Base-by-base conservation (phyloP, 2,797 vertebrate genomes). In the Nasua narica region DNA sequence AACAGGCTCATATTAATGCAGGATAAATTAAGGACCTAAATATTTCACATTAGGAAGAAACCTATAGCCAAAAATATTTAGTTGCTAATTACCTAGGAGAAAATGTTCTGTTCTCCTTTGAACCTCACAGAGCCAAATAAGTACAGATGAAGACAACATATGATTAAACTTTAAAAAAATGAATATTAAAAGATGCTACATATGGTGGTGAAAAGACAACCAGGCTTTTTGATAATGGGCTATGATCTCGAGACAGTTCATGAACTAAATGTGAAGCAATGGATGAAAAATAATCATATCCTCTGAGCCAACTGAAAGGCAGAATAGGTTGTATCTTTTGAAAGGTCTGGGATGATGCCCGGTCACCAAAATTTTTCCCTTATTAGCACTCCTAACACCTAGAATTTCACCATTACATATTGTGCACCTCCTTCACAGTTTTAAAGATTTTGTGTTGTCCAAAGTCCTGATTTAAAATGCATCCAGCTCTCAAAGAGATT, bases 381-480 rank as follows among this genome's bases (percentile, higher is more conserved):
- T 87, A 50, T 32, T 74, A 40, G 19, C 58, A 37, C 52, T 95
- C 40, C 67, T 95, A 65, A 74, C 86, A 37, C n/a, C 43, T 85
- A 82, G 25, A 90, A 76, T 93, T 76, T n/a, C 79, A 90, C 56
- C 40, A 40, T 72, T 93, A 23, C 0, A 43, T 79, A 65, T 48
- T 90, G 56, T 56, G 92, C 7, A 81, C 16, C 35, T 95, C 19
- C 35, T 91, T 67, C 86, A 77, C 72, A 87, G 43, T 27, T 65
- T 78, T 85, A 77, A 95, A 82, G 76, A 77, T 70, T 82, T 78
- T 37, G 11, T 93, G 74, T 85, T 74, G 92, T 60, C n/a, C 52
- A 48, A 92, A 95, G 78, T 92, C 48, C 35, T 74, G 37, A 94
- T 91, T 91, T 96, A 62, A 94, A 92, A 79, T 82, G n/a, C 72